A percentile compares a stretch with the other conserved stretches of the same genome.
Conservation (phyloP, 2,113 vertebrate species). For the Callipepla californica region DNA sequence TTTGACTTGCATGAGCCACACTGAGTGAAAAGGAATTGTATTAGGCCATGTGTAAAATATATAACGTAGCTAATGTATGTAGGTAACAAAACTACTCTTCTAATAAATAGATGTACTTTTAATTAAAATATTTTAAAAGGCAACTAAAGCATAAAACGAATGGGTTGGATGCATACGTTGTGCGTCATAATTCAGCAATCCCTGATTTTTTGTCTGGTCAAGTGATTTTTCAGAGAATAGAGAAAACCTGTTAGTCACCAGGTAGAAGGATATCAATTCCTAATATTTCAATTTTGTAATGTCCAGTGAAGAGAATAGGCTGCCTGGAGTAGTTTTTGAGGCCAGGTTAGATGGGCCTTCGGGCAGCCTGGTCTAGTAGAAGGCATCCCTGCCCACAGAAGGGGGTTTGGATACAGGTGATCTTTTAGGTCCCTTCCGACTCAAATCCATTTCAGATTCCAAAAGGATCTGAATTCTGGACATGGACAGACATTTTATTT, state of each 20-base stretch:
- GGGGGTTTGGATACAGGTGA: not conserved
- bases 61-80: not conserved
- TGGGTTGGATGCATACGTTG: not conserved
- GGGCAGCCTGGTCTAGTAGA: not conserved
- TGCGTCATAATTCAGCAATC: not conserved
- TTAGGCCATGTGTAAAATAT: not conserved
- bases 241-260: not conserved
- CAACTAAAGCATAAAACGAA: no score
- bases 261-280: not conserved
- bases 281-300: not conserved
- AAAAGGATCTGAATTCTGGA: not conserved
- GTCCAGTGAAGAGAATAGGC: not conserved
- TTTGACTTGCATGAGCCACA: not conserved
- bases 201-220: not conserved
- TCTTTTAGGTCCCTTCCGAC: not conserved
- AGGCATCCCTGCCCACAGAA: not conserved
- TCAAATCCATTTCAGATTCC: not conserved
- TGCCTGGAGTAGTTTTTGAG: not conserved
- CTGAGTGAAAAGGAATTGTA: not conserved
- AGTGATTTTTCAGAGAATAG: not conserved
- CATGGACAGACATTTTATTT: not conserved
- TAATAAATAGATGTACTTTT: no score
- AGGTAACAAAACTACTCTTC: not conserved
- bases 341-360: not conserved
- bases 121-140: no score